phyloP scores from a whole-genome alignment of 1,140 invertebrate species.

The Rhopalosiphum maidis region DNA sequence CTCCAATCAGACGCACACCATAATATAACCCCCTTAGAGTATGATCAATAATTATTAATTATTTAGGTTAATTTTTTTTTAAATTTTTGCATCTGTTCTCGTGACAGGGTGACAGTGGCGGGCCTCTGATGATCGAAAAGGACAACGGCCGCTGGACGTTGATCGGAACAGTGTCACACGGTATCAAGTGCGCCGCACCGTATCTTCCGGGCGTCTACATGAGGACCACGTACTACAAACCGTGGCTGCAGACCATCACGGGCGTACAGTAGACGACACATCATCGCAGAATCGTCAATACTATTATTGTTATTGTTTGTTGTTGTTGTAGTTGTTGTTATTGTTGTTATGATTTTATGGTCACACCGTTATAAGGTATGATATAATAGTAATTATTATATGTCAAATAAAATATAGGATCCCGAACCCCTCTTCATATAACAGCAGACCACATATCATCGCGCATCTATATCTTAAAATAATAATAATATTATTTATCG shows the following conservation, averaged over 20 bases:
- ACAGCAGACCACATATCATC: not conserved
- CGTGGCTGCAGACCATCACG: constrained; percentile 86
- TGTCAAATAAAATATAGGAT: not conserved
- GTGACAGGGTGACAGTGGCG: constrained; percentile 88
- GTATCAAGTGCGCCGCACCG: constrained; percentile 91
- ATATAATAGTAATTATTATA: not conserved
- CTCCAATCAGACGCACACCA: no score
- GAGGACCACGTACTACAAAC: constrained; percentile 89
- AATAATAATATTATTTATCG: not conserved
- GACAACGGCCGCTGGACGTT: constrained; percentile 86
- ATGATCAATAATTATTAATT: no score
- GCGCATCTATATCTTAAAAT: not conserved
- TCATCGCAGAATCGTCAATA: not conserved
- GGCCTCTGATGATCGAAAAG: constrained; percentile 84
- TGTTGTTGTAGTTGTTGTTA: not conserved
- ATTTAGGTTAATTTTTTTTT: no score
- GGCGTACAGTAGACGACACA: constrained; percentile 66
- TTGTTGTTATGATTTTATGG: not conserved
- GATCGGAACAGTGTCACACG: constrained; percentile 93
- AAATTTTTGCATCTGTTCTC: not conserved
- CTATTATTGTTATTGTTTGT: constrained; percentile 3
- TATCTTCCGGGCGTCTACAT: constrained; percentile 91
- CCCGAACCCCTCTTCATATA: not conserved
- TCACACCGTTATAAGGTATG: not conserved
- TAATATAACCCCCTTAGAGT: no score